These are phyloP conservation scores for Ascidia mentula DNA, from an alignment of 23 tunicate genomes.

Conservation along the genomic window DNA sequence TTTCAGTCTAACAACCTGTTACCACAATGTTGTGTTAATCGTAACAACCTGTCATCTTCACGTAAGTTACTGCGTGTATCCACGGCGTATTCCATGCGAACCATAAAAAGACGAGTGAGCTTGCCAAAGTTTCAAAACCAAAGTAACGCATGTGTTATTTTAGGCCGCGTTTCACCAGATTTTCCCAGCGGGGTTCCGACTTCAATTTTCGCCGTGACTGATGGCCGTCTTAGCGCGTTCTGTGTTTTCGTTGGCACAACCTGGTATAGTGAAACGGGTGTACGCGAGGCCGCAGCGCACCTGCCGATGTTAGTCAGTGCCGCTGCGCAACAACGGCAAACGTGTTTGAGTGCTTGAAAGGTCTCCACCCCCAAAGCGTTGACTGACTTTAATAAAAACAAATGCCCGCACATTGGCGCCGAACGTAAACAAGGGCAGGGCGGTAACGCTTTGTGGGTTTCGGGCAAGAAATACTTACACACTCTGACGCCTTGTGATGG, in stretches of 20 bases:
- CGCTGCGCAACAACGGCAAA: neutral
- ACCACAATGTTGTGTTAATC: too few species aligned
- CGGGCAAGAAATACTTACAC: neutral
- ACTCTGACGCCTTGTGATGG: too few species aligned
- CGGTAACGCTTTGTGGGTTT: neutral
- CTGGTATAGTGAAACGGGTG: neutral
- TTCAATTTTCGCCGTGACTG: conserved; percentile 10
- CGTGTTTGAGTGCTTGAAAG: conserved; percentile 4
- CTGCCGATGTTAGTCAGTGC: neutral
- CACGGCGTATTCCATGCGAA: too few species aligned
- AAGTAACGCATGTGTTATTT: conserved; percentile 1
- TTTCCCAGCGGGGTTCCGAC: conserved; percentile 12
- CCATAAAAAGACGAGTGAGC: too few species aligned
- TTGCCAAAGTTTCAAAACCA: too few species aligned
- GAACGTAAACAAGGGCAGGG: conserved; percentile 4
- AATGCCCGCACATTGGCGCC: neutral
- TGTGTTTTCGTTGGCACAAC: conserved; percentile 6
- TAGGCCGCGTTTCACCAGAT: neutral
- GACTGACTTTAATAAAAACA: neutral
- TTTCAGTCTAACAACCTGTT: too few species aligned
- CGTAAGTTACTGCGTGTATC: too few species aligned
- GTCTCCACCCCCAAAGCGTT: neutral
- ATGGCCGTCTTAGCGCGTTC: conserved; percentile 3
- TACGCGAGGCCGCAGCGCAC: neutral
- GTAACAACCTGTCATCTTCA: too few species aligned